Evolutionary conservation across 2,797 vertebrate genomes (phyloP).

Genomic region (Sarcophilus harrisii): DNA sequence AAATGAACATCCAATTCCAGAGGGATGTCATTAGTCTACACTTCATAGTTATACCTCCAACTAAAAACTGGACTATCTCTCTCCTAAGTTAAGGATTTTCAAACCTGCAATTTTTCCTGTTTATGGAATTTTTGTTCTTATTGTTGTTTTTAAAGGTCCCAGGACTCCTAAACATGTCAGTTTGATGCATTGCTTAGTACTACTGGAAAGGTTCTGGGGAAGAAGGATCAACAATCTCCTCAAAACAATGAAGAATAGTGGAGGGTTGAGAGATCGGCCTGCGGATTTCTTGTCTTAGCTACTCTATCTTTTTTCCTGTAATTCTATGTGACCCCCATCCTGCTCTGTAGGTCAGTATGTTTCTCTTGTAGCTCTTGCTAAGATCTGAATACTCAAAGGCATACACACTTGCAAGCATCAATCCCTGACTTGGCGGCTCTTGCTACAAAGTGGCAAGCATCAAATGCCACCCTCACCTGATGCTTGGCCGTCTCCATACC

Average conservation of each 20-base stretch:
- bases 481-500: slow-evolving; percentile 91
- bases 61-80: slow-evolving; percentile 49
- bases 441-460: slow-evolving; percentile 88
- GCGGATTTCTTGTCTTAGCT: slow-evolving; percentile 75
- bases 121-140: not conserved
- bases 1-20: slow-evolving; percentile 45
- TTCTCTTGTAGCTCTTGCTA: slow-evolving; percentile 76
- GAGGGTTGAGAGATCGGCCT: slow-evolving; percentile 87
- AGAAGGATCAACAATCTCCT: slow-evolving; percentile 78
- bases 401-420: slow-evolving; percentile 85
- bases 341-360: slow-evolving; percentile 54
- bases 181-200: slow-evolving; percentile 41
- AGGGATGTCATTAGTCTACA: slow-evolving; percentile 21
- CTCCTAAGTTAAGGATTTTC: not conserved
- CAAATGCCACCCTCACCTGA: slow-evolving; percentile 90
- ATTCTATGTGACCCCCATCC: slow-evolving; percentile 42
- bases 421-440: slow-evolving; percentile 86
- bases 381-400: slow-evolving; percentile 77
- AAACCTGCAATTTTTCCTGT: slow-evolving; percentile 27
- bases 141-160: slow-evolving; percentile 63
- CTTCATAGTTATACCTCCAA: slow-evolving; percentile 13
- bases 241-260: slow-evolving; percentile 80
- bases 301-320: slow-evolving; percentile 51
- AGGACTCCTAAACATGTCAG: slow-evolving; percentile 60
- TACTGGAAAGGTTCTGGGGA: slow-evolving; percentile 54